Conservation (phyloP, 2,797 vertebrate genomes). For the Gallinago stenura region DNA sequence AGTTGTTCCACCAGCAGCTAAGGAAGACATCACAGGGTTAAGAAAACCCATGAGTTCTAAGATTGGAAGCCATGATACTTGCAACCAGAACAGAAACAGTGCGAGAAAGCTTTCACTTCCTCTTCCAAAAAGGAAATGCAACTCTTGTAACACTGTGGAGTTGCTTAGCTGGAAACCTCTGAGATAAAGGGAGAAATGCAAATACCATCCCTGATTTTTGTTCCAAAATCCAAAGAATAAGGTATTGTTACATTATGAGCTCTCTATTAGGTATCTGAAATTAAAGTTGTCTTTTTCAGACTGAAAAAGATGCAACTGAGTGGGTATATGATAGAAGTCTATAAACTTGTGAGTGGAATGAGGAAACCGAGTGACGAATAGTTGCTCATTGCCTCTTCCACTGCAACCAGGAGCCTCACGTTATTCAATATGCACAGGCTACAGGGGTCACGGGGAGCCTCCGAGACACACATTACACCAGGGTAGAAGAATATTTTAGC, state of each 20-base stretch:
- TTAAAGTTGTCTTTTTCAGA: neutral
- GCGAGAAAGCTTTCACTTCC: constrained; percentile 60
- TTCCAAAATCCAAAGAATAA: neutral
- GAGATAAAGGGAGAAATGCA: neutral
- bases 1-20: neutral
- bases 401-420: accelerated
- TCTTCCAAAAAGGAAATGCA: constrained; percentile 47
- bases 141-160: neutral
- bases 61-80: neutral
- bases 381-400: neutral
- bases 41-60: neutral
- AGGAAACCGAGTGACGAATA: neutral
- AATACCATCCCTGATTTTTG: neutral
- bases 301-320: neutral
- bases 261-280: neutral
- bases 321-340: neutral
- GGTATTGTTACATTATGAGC: neutral
- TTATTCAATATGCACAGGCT: neutral
- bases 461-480: neutral
- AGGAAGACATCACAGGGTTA: neutral
- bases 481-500: neutral
- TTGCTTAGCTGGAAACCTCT: neutral
- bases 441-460: neutral
- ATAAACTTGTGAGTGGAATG: neutral
- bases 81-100: constrained; percentile 21